Evolutionary conservation across 1,140 invertebrate species (phyloP), one percentile per base, ranked within the genome.

Genomic region (Manduca sexta): DNA sequence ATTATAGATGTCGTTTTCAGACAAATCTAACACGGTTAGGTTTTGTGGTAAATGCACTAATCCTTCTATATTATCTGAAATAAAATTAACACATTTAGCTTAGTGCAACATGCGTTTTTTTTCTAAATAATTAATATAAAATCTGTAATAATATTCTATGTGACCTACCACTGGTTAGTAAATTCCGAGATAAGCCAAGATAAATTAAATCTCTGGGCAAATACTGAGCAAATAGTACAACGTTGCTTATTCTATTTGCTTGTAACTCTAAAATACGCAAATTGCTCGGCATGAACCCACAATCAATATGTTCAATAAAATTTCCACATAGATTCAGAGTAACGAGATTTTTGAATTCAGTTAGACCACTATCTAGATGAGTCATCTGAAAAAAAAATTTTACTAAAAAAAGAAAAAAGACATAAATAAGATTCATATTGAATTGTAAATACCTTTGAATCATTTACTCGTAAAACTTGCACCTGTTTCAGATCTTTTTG

Each of bases 1-100:
- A 53, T 81, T 58, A 72, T 68, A 86, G 84, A 88, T 85, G 81
- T 89, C 86, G 72, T 88, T 88, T 38, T 88, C 81, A 3, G 83
- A 76, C 42, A 89, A 60, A 78, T 88, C 87, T 29, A 88, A 47
- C 35, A 76, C 74, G 14, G 70, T 72, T 2, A 84, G 53, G 14
- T 62, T 47, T 15, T 55, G 49, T 13, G 71, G 68, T 8, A 80
- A 41, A 12, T 44, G 52, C 7, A 45, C 35, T 5, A 77, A 40
- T 29, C 53, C 56, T 29, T 49, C 47, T 7, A 66, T 18, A 47
- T 37, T 52, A 12, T 67, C 78, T 82, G 49, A 3, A 56, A 65
- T 35, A 48, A 16, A 45, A 54, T 29, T 33, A 39, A 34, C 31
- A 31, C n/a, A 1, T 31, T 31, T n/a, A n/a, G n/a, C n/a, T n/a